Conservation (phyloP, 2,113 vertebrate species). For the Equus przewalskii region DNA sequence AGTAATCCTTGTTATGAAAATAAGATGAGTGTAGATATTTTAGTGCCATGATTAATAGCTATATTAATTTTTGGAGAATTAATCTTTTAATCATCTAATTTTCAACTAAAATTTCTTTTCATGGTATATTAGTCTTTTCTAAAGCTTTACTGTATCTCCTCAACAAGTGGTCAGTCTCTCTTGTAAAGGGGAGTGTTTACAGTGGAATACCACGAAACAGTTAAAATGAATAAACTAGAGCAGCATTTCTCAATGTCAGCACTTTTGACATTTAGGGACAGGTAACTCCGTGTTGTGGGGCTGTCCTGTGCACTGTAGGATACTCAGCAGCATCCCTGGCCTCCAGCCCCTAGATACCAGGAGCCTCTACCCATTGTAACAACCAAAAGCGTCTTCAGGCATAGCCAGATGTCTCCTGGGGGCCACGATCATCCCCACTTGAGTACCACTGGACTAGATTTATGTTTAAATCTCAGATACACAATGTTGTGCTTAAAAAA, state of each 20-base stretch:
- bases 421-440: not conserved
- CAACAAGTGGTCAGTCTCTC: not conserved
- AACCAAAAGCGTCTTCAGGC: not conserved
- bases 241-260: not conserved
- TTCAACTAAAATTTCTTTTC: constrained; percentile 48
- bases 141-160: constrained; percentile 29
- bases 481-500: not conserved
- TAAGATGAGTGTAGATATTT: constrained; percentile 42
- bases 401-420: not conserved
- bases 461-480: constrained; percentile 22
- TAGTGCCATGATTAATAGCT: constrained; percentile 54
- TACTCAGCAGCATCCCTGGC: not conserved
- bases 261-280: not conserved
- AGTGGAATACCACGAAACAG: not conserved
- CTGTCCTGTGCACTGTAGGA: not conserved
- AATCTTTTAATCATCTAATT: constrained; percentile 48
- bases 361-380: not conserved
- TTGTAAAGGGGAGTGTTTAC: constrained; percentile 24
- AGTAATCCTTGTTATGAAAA: constrained; percentile 52
- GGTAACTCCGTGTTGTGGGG: not conserved
- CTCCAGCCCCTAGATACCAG: not conserved
- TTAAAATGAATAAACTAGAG: constrained; percentile 17
- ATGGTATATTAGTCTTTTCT: not conserved
- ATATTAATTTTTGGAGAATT: constrained; percentile 60
- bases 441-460: constrained; percentile 9